Evolutionary conservation across 2,797 vertebrate species (phyloP).

Genomic region (Huso huso): DNA sequence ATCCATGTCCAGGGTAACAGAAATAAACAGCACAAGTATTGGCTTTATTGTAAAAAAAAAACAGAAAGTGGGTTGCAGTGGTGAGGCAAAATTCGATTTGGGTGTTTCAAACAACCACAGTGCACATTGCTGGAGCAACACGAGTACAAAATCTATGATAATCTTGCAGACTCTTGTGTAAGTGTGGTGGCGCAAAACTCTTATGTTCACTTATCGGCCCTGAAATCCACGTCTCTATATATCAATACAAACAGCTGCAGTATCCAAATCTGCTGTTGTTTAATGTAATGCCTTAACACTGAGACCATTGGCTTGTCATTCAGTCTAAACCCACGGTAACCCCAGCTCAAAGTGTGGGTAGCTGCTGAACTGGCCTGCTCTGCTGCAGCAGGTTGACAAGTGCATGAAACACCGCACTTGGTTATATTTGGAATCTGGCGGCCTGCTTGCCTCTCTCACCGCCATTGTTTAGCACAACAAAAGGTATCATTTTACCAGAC

Average conservation of each 20-base stretch:
- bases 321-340: conserved; percentile 38
- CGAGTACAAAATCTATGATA: no score
- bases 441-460: conserved; percentile 41
- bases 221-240: conserved; percentile 24
- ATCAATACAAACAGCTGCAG: conserved; percentile 15
- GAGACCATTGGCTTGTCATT: conserved; percentile 36
- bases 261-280: conserved; percentile 17
- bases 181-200: conserved; percentile 24
- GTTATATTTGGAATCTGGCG: conserved; percentile 41
- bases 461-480: conserved; percentile 58
- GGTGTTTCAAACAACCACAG: neutral
- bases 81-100: no score
- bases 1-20: no score
- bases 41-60: no score
- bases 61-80: no score
- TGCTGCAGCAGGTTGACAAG: conserved; percentile 23
- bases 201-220: conserved; percentile 5
- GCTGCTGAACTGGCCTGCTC: conserved; percentile 30
- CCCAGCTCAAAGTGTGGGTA: conserved; percentile 30
- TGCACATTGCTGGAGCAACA: no score
- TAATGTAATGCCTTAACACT: conserved; percentile 22
- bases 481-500: conserved; percentile 49
- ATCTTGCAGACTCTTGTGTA: no score
- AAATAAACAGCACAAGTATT: no score
- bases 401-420: conserved; percentile 43